Percentiles rank a stretch among this genome's conserved stretches.
These are phyloP conservation scores for Seriola rivoliana DNA, from an alignment of 2,113 vertebrate genomes.

Conservation along the genomic window DNA sequence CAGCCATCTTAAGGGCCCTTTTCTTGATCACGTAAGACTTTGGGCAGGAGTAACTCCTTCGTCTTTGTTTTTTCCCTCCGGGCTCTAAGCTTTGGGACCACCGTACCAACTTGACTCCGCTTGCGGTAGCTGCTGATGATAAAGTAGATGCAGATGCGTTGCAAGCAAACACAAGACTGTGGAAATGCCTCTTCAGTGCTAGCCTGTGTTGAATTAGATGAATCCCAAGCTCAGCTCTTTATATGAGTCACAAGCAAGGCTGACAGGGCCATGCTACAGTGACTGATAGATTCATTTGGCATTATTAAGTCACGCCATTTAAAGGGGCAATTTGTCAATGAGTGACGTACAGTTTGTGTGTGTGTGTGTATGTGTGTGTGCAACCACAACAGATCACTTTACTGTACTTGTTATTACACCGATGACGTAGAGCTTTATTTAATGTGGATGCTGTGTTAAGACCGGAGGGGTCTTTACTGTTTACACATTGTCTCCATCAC, in stretches of 20 bases:
- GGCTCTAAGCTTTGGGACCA: conserved; percentile 62
- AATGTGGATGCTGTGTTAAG: conserved; percentile 63
- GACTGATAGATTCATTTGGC: conserved; percentile 81
- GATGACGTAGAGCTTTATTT: conserved; percentile 65
- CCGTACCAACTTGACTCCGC: conserved; percentile 60
- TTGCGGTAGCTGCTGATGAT: conserved; percentile 75
- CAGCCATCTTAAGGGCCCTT: conserved; percentile 67
- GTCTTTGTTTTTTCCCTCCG: conserved; percentile 52
- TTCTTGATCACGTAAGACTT: conserved; percentile 67
- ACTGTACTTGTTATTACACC: conserved; percentile 64
- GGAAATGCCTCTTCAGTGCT: conserved; percentile 56
- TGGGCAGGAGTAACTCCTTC: conserved; percentile 53
- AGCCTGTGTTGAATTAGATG: conserved; percentile 77
- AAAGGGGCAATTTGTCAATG: conserved; percentile 76
- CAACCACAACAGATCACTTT: conserved; percentile 53
- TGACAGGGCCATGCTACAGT: conserved; percentile 66
- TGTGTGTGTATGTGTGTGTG: conserved; percentile 32
- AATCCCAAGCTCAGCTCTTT: conserved; percentile 58
- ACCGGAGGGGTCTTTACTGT: conserved; percentile 58
- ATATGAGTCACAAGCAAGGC: conserved; percentile 67
- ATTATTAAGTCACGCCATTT: conserved; percentile 79
- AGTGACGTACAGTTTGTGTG: conserved; percentile 47
- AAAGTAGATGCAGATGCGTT: conserved; percentile 81
- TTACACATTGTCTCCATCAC: conserved; percentile 64
- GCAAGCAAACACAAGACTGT: conserved; percentile 65